Percentiles rank a stretch among this genome's conserved stretches.
These are phyloP conservation scores for Lepidochrysops patricia DNA, from an alignment of 2,888 invertebrate species.

Conservation along the genomic window DNA sequence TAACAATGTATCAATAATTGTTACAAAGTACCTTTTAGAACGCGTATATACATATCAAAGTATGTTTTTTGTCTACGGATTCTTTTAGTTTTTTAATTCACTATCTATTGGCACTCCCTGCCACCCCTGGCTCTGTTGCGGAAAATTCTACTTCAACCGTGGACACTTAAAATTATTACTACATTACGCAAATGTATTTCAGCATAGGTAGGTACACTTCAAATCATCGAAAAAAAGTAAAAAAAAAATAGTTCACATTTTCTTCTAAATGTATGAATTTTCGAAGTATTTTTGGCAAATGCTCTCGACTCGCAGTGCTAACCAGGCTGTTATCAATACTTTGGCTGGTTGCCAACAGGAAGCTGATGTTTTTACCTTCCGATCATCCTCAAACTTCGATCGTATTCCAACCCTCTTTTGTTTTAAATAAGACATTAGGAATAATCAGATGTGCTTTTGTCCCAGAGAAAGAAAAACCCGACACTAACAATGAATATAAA, in stretches of 20 bases:
- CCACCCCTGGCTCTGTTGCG: not conserved
- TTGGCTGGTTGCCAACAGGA: conserved; percentile 52
- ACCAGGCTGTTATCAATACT: conserved; percentile 25
- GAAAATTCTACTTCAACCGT: not conserved
- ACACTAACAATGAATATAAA: not conserved
- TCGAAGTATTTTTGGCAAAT: conserved; percentile 12
- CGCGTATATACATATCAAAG: too few species aligned
- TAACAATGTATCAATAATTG: too few species aligned
- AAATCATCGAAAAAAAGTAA: conserved; percentile 4
- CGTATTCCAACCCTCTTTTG: conserved; percentile 36
- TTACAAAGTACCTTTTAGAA: too few species aligned
- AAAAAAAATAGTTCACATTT: conserved; percentile 16
- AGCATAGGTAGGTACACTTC: not conserved
- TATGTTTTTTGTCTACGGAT: too few species aligned
- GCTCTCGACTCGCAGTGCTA: conserved; percentile 18
- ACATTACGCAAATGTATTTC: not conserved
- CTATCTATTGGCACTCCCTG: not conserved
- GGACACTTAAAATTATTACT: not conserved
- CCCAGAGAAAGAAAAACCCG: not conserved
- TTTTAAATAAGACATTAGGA: not conserved
- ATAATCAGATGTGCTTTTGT: not conserved
- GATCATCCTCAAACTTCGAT: conserved; percentile 37
- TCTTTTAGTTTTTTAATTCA: not conserved
- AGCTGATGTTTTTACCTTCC: conserved; percentile 42
- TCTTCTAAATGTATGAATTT: conserved; percentile 17